Conservation (phyloP, 1,140 invertebrate species). For the Eulimnadia texana region DNA sequence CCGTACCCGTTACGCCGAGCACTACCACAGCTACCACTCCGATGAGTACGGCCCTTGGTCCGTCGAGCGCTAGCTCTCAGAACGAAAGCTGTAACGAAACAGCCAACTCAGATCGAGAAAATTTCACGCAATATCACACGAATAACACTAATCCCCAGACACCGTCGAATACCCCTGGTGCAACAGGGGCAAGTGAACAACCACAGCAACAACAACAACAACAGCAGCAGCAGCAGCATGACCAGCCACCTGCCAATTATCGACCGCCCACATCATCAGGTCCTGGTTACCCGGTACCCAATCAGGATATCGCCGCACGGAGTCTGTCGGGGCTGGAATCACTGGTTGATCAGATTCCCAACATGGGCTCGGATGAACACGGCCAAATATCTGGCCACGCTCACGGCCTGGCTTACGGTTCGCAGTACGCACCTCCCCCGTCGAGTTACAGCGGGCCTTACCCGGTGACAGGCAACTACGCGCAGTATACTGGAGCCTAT, state of each 20-base stretch:
- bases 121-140: slow-evolving; percentile 1
- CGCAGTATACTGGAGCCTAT: slow-evolving; percentile 19
- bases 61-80: background rate
- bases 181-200: slow-evolving; percentile 21
- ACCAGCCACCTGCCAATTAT: background rate
- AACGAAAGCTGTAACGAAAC: background rate
- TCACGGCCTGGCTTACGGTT: slow-evolving; percentile 14
- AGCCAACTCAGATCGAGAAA: background rate
- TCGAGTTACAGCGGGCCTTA: background rate
- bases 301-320: slow-evolving; percentile 64
- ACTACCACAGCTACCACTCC: slow-evolving; percentile 11
- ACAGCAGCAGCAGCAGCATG: slow-evolving; percentile 23
- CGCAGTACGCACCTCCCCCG: background rate
- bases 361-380: slow-evolving; percentile 51
- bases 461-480: slow-evolving; percentile 13
- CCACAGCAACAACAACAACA: slow-evolving; percentile 13
- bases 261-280: background rate
- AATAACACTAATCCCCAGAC: slow-evolving; percentile 26
- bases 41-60: background rate
- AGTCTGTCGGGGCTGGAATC: slow-evolving; percentile 77
- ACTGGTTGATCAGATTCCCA: slow-evolving; percentile 78
- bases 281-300: background rate
- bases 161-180: slow-evolving; percentile 16
- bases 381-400: slow-evolving; percentile 19
- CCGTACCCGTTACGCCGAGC: slow-evolving; percentile 22